Evolutionary conservation across 2,113 vertebrate genomes (phyloP).

Genomic region (Tupaia tana): DNA sequence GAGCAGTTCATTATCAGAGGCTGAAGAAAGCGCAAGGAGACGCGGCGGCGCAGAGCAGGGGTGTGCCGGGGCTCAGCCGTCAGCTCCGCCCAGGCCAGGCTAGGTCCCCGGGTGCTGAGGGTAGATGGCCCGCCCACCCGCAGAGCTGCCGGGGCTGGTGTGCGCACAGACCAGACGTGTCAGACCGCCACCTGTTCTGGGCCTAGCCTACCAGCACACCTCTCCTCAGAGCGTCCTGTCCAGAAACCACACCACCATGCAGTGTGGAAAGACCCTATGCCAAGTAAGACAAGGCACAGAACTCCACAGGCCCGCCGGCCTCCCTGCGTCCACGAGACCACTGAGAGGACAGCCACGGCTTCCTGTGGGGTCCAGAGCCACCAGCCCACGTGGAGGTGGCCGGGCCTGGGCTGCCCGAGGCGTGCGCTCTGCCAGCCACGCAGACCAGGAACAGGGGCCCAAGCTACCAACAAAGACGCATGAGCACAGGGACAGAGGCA

Average conservation of each 20-base stretch:
- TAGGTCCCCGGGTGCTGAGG: neutral
- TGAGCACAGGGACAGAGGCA: too few species aligned
- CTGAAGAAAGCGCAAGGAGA: neutral
- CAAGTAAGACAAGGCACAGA: neutral
- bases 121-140: neutral
- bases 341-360: neutral
- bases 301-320: neutral
- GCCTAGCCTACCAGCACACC: neutral
- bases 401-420: neutral
- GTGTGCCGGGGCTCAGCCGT: neutral
- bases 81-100: neutral
- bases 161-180: neutral
- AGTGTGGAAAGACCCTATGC: neutral
- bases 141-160: neutral
- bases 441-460: neutral
- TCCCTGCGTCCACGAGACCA: too few species aligned
- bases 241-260: too few species aligned
- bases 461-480: neutral
- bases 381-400: neutral
- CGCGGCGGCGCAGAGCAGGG: neutral
- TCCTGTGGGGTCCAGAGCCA: neutral
- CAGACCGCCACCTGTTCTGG: rapidly evolving
- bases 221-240: neutral
- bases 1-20: constrained; percentile 56
- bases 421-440: neutral